phyloP scores from a whole-genome alignment of 2,888 invertebrate species.

The Dryadula phaetusa region DNA sequence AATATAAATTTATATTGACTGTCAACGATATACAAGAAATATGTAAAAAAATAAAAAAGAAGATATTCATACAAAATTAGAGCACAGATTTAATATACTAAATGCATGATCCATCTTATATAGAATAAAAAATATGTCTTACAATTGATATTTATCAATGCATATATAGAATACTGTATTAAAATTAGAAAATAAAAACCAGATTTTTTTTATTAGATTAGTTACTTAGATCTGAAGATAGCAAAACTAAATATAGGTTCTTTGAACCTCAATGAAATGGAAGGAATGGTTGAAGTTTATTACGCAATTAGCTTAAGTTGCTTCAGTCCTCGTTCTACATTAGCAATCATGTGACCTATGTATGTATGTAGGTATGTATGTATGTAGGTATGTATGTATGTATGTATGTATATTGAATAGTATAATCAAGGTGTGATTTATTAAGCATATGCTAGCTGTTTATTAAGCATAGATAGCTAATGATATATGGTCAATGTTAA shows the following conservation, averaged over 20 bases:
- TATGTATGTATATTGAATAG: slow-evolving; percentile 11
- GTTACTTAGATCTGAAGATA: neutral
- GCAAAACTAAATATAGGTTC: slow-evolving; percentile 17
- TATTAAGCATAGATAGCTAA: no score
- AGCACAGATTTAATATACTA: no score
- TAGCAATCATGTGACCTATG: slow-evolving; percentile 36
- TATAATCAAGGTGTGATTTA: slow-evolving; percentile 6
- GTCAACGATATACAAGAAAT: no score
- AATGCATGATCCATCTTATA: no score
- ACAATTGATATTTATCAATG: no score
- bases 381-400: slow-evolving; percentile 28
- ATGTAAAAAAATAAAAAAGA: no score
- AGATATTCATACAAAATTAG: no score
- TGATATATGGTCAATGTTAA: neutral
- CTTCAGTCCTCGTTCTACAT: slow-evolving; percentile 31
- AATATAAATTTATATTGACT: no score
- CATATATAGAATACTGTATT: no score
- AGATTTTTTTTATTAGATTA: neutral
- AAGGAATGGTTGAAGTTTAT: slow-evolving; percentile 24
- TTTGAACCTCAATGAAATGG: slow-evolving; percentile 32
- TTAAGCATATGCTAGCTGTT: neutral
- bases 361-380: slow-evolving; percentile 22
- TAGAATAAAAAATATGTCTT: no score
- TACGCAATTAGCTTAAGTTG: slow-evolving; percentile 31
- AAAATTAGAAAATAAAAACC: neutral